Evolutionary conservation across 2,888 invertebrate species (phyloP).

Genomic region (Pseudolycoriella hygida): DNA sequence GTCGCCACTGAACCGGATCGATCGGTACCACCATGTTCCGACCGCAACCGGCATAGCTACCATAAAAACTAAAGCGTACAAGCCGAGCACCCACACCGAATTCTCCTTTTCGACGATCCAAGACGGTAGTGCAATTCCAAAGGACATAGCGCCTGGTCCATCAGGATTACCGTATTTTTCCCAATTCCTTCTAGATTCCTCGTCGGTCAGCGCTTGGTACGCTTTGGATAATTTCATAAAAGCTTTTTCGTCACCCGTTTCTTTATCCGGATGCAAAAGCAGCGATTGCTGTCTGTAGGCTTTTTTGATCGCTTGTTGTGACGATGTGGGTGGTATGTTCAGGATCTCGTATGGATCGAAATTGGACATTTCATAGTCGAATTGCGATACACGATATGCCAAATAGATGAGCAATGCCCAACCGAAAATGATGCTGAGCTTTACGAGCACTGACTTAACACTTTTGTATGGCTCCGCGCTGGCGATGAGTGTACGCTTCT

Average conservation of each 20-base stretch:
- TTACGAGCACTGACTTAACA: constrained; percentile 63
- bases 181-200: constrained; percentile 93
- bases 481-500: constrained; percentile 66
- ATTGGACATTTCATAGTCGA: constrained; percentile 96
- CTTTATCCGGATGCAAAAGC: constrained; percentile 93
- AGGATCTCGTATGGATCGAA: constrained; percentile 98
- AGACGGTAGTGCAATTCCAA: constrained; percentile 97
- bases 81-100: constrained; percentile 90
- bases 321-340: constrained; percentile 71
- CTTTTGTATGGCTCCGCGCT: constrained; percentile 78
- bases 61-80: constrained; percentile 96
- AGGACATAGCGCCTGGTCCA: constrained; percentile 97
- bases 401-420: constrained; percentile 67
- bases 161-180: constrained; percentile 99
- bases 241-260: constrained; percentile 89
- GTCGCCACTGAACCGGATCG: constrained; percentile 92
- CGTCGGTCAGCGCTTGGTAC: constrained; percentile 89
- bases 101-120: constrained; percentile 99
- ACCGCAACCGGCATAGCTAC: constrained; percentile 77
- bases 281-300: constrained; percentile 88
- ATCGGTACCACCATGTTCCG: constrained; percentile 98
- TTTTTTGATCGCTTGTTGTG: constrained; percentile 79
- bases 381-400: constrained; percentile 85
- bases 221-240: constrained; percentile 96
- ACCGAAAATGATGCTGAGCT: constrained; percentile 58